A percentile compares a stretch with the other conserved stretches of the same genome.
phyloP scores from a whole-genome alignment of 2,797 vertebrate genomes.

The Uromys caudimaculatus region DNA sequence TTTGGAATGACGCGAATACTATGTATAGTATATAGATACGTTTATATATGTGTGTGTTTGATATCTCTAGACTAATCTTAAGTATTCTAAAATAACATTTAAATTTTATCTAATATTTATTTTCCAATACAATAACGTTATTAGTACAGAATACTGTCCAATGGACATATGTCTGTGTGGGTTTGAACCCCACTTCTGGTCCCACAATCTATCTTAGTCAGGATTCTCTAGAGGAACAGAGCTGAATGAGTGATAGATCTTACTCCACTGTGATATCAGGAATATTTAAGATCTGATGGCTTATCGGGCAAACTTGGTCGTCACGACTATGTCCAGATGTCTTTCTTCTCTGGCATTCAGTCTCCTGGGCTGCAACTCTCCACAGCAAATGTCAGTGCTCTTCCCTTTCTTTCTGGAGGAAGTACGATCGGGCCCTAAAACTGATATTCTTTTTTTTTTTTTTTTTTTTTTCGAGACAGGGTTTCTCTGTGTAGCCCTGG shows the following conservation, averaged over 20 bases:
- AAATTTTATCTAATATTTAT: conserved; percentile 24
- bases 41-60: not conserved
- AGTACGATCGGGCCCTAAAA: no score
- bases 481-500: no score
- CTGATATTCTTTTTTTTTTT: no score
- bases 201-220: not conserved
- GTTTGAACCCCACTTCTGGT: not conserved
- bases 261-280: not conserved
- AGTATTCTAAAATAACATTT: conserved; percentile 36
- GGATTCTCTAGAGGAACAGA: not conserved
- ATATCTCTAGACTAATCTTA: not conserved
- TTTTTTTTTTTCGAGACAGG: no score
- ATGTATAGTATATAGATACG: not conserved
- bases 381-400: not conserved
- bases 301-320: not conserved
- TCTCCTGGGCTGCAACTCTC: not conserved
- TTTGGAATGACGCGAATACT: not conserved
- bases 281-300: not conserved
- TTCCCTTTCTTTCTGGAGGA: not conserved
- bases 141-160: not conserved
- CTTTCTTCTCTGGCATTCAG: not conserved
- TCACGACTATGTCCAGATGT: not conserved
- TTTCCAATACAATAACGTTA: not conserved
- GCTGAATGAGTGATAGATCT: not conserved
- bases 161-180: not conserved